A percentile compares a stretch with the other conserved stretches of the same genome.
phyloP scores from a whole-genome alignment of 2,113 vertebrate species.

The Onychostoma macrolepis region DNA sequence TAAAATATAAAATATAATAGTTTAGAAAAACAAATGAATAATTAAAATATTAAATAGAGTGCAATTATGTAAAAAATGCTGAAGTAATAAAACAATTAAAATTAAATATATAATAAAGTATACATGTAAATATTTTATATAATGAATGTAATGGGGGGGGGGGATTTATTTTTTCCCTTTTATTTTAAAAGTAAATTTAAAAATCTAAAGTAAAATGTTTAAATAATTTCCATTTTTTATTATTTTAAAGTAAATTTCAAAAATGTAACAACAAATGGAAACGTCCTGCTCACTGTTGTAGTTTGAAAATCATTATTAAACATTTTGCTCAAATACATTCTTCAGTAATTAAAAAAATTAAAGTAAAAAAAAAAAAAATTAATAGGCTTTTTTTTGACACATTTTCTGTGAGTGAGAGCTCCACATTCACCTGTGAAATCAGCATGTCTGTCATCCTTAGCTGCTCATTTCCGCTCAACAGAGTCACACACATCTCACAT shows the following conservation, averaged over 20 bases:
- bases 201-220: not conserved
- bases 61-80: not conserved
- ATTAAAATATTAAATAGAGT: not conserved
- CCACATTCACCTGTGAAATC: constrained; percentile 60
- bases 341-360: not conserved
- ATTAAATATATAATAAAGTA: not conserved
- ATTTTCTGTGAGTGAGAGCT: not conserved
- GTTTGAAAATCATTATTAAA: not conserved
- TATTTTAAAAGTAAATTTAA: not conserved
- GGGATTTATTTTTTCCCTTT: no score
- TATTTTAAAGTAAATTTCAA: not conserved
- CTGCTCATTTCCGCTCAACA: constrained; percentile 41
- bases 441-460: constrained; percentile 54
- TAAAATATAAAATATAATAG: not conserved
- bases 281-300: not conserved
- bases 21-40: not conserved
- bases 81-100: not conserved
- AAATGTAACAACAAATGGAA: not conserved
- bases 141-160: no score
- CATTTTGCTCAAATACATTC: not conserved
- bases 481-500: not conserved
- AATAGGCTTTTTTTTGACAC: not conserved
- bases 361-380: not conserved
- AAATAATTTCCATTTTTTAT: no score
- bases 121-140: no score